These are phyloP conservation scores for Lethrus apterus DNA, from an alignment of 1,140 invertebrate species.

Conservation along the genomic window DNA sequence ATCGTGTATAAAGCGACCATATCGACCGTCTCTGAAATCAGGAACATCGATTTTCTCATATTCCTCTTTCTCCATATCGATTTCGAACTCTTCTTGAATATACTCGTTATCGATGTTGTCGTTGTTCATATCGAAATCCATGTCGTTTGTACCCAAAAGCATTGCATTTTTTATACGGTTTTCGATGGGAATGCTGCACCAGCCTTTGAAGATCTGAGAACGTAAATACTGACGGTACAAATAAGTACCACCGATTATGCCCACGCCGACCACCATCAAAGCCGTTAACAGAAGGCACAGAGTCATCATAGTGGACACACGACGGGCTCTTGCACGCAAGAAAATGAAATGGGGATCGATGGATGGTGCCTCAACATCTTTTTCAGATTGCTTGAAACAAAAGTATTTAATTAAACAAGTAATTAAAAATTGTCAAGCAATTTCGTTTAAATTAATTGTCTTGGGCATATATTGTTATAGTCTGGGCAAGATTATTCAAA, in stretches of 20 bases:
- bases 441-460: no score
- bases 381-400: slow-evolving; percentile 17
- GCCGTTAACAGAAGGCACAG: slow-evolving; percentile 65
- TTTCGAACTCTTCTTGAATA: slow-evolving; percentile 68
- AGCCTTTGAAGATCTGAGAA: slow-evolving; percentile 54
- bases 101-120: slow-evolving; percentile 11
- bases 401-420: no score
- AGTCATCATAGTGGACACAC: slow-evolving; percentile 55
- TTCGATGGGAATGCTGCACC: slow-evolving; percentile 54
- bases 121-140: slow-evolving; percentile 5
- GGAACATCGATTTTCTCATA: slow-evolving; percentile 76
- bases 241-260: slow-evolving; percentile 67
- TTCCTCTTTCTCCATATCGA: slow-evolving; percentile 56
- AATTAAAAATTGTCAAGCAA: no score
- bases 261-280: slow-evolving; percentile 63
- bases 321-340: slow-evolving; percentile 45
- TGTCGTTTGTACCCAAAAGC: slow-evolving; percentile 17
- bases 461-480: no score
- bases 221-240: slow-evolving; percentile 68
- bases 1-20: slow-evolving; percentile 81
- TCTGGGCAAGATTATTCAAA: no score
- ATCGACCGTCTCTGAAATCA: slow-evolving; percentile 66
- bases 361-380: slow-evolving; percentile 33
- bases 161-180: slow-evolving; percentile 20
- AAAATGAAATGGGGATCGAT: slow-evolving; percentile 41